phyloP scores from a whole-genome alignment of 2,888 invertebrate genomes.

The Cremastinae sp. region DNA sequence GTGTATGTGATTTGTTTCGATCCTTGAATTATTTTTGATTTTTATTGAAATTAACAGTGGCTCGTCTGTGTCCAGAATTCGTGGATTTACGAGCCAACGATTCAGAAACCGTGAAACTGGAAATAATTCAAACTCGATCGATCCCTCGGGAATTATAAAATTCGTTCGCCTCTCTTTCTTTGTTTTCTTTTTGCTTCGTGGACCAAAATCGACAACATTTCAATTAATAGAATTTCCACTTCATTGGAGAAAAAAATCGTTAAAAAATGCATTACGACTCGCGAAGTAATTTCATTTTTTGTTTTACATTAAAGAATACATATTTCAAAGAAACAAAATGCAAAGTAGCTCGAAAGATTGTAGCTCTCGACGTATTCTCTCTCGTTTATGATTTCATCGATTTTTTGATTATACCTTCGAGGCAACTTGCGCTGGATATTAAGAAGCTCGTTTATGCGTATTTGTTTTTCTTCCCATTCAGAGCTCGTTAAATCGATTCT shows the following conservation, averaged over 20 bases:
- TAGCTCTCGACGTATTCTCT: not conserved
- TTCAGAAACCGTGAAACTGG: not conserved
- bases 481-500: slow-evolving; percentile 14
- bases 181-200: too few relatives aligned
- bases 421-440: not conserved
- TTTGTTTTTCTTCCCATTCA: slow-evolving; percentile 7
- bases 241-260: not conserved
- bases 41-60: slow-evolving; percentile 21
- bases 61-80: slow-evolving; percentile 17
- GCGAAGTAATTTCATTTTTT: not conserved
- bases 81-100: slow-evolving; percentile 8
- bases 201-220: too few relatives aligned
- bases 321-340: not conserved
- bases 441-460: not conserved
- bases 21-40: slow-evolving; percentile 16
- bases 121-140: not conserved
- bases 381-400: slow-evolving; percentile 7
- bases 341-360: not conserved
- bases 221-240: not conserved
- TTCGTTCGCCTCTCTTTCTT: too few relatives aligned
- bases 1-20: slow-evolving; percentile 19
- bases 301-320: not conserved
- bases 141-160: too few relatives aligned
- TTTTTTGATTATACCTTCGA: slow-evolving; percentile 18
- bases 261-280: not conserved